Percentiles rank a stretch among this genome's conserved stretches.
These are phyloP conservation scores for Daboia siamensis DNA, from an alignment of 2,113 vertebrate genomes.

Conservation along the genomic window DNA sequence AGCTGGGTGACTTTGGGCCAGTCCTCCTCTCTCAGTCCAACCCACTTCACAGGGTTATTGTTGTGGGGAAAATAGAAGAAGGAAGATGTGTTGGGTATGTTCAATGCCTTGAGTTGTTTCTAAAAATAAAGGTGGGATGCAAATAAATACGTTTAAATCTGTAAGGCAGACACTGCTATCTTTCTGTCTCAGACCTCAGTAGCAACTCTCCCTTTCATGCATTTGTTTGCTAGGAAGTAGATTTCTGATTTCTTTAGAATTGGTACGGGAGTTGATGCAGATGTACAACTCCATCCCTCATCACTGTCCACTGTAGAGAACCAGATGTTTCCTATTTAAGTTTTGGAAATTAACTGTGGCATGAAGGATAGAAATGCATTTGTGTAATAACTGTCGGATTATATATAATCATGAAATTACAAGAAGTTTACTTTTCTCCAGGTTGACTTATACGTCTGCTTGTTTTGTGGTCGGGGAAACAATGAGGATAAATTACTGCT, in stretches of 20 bases:
- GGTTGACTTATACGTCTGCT: constrained; percentile 96
- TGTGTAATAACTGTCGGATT: neutral
- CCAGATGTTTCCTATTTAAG: neutral
- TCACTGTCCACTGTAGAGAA: neutral
- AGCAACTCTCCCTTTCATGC: neutral
- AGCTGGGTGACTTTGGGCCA: too few relatives aligned
- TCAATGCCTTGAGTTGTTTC: neutral
- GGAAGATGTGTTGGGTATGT: neutral
- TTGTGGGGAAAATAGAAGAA: neutral
- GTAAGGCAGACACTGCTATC: neutral
- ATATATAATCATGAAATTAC: neutral
- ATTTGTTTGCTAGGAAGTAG: neutral
- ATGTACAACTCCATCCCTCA: neutral
- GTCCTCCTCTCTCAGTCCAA: too few relatives aligned
- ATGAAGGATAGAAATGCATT: neutral
- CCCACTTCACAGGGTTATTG: too few relatives aligned
- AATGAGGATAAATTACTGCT: constrained; percentile 92
- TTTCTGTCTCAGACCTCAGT: neutral
- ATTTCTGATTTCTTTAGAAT: neutral
- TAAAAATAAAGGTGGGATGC: neutral
- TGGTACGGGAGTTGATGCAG: neutral
- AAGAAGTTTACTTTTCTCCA: constrained; percentile 46
- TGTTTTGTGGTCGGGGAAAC: constrained; percentile 92
- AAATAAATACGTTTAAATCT: neutral
- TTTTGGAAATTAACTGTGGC: neutral